phyloP scores from a whole-genome alignment of 2,888 invertebrate species.

The Torymus tubicola region DNA sequence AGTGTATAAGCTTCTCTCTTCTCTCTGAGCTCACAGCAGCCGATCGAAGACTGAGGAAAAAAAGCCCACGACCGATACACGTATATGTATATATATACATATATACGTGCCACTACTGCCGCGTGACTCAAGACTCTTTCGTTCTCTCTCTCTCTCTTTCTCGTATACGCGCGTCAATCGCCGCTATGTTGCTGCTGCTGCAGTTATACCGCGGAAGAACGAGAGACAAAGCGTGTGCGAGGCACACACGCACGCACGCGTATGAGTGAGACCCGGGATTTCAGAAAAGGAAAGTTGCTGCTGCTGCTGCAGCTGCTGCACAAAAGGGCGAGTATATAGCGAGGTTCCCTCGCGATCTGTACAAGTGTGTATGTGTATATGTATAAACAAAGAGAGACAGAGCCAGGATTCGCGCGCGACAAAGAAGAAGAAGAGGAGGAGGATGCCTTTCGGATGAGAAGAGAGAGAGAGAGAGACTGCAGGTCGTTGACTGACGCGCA shows the following conservation, averaged over 20 bases:
- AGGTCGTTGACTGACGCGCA: too few relatives aligned
- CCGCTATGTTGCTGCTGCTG: constrained; percentile 29
- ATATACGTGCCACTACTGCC: too few relatives aligned
- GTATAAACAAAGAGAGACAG: background rate
- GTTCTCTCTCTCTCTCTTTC: too few relatives aligned
- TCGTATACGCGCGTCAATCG: constrained; percentile 42
- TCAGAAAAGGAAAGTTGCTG: constrained; percentile 57
- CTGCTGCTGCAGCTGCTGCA: background rate
- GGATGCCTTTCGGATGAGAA: too few relatives aligned
- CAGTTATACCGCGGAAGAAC: constrained; percentile 38
- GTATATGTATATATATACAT: too few relatives aligned
- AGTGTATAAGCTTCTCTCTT: background rate
- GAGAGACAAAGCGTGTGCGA: constrained; percentile 26
- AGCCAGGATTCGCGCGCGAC: too few relatives aligned
- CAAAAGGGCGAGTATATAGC: background rate
- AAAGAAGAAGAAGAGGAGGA: too few relatives aligned
- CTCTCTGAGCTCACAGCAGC: background rate
- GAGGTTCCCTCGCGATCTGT: too few relatives aligned
- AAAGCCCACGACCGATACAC: constrained; percentile 20
- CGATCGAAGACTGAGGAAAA: constrained; percentile 35
- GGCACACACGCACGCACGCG: constrained; percentile 6
- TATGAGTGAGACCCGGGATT: constrained; percentile 25
- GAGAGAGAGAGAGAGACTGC: too few relatives aligned
- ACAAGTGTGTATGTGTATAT: too few relatives aligned
- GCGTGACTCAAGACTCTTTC: constrained; percentile 29